A percentile compares a stretch with the other conserved stretches of the same genome.
Evolutionary conservation across 1,140 invertebrate species (phyloP).

Genomic region (Lasioglossum baleicum): DNA sequence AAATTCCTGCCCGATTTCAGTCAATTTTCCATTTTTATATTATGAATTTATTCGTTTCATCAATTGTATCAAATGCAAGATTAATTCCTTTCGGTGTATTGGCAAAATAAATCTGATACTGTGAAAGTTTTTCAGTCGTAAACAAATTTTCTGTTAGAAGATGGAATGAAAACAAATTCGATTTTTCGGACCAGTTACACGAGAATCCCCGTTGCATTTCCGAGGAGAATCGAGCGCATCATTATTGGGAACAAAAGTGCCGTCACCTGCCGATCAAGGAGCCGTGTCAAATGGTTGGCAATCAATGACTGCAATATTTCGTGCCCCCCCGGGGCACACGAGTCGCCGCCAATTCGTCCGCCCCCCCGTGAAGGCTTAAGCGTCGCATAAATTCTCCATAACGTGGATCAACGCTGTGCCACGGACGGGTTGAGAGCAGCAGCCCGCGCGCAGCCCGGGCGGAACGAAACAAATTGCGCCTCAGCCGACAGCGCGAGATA

Average conservation of each 20-base stretch:
- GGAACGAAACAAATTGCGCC: conserved; percentile 65
- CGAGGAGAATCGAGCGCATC: no score
- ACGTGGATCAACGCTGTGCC: conserved; percentile 3
- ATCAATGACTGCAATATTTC: conserved; percentile 8
- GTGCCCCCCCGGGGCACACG: not conserved
- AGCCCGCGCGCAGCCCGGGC: conserved; percentile 38
- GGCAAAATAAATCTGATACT: no score
- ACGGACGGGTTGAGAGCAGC: conserved; percentile 48
- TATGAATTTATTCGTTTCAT: no score
- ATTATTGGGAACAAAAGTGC: not conserved
- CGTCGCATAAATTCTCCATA: conserved; percentile 27
- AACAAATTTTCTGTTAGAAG: no score
- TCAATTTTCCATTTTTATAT: not conserved
- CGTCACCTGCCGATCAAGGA: not conserved
- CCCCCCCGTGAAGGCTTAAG: not conserved
- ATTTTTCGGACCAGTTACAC: no score
- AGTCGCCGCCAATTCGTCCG: not conserved
- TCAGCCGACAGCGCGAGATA: conserved; percentile 53
- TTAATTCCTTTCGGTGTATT: no score
- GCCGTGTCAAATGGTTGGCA: not conserved
- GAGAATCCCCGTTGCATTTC: no score
- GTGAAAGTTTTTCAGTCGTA: no score
- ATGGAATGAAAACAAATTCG: no score
- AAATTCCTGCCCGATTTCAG: not conserved
- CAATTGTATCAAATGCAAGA: no score